Conservation (phyloP, 30 jellyfish, hydroid and myxozoan genomes). For the Aurelia aurita complex sp. Pacific region DNA sequence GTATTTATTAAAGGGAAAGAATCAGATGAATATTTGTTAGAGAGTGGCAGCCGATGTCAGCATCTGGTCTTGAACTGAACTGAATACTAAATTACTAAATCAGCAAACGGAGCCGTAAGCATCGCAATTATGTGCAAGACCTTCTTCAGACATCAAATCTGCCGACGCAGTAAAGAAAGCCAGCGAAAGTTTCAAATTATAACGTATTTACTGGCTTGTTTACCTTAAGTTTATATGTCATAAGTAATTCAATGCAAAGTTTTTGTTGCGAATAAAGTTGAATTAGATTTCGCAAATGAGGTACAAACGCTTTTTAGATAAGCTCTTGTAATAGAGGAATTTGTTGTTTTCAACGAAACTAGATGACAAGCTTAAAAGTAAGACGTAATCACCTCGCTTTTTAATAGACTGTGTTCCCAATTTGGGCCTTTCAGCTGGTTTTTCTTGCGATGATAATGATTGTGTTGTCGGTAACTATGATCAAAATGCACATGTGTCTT, state of each 20-base stretch:
- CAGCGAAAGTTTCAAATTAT: too few relatives aligned
- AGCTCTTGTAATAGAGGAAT: conserved; percentile 15
- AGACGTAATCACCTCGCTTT: conserved; percentile 21
- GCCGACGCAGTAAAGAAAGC: too few relatives aligned
- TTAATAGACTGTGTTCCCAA: conserved; percentile 52
- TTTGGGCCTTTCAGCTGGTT: conserved; percentile 53
- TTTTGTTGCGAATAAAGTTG: neutral
- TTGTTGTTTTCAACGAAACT: conserved; percentile 25
- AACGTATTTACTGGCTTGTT: too few relatives aligned
- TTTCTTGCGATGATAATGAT: conserved; percentile 47
- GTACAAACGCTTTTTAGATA: conserved; percentile 33
- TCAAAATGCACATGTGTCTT: conserved; percentile 54
- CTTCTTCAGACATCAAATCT: too few relatives aligned
- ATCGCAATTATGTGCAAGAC: too few relatives aligned
- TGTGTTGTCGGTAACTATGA: conserved; percentile 56
- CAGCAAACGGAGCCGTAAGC: too few relatives aligned
- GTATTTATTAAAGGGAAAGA: too few relatives aligned
- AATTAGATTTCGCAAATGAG: conserved; percentile 47
- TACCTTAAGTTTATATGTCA: neutral
- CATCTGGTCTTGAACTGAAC: too few relatives aligned
- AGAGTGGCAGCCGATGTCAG: too few relatives aligned
- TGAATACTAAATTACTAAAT: too few relatives aligned
- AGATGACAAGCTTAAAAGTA: conserved; percentile 43
- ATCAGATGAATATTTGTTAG: too few relatives aligned
- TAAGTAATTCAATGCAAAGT: neutral